Evolutionary conservation across 1,140 invertebrate species (phyloP), one percentile per base, ranked within the genome.

Genomic region (Vanessa atalanta): DNA sequence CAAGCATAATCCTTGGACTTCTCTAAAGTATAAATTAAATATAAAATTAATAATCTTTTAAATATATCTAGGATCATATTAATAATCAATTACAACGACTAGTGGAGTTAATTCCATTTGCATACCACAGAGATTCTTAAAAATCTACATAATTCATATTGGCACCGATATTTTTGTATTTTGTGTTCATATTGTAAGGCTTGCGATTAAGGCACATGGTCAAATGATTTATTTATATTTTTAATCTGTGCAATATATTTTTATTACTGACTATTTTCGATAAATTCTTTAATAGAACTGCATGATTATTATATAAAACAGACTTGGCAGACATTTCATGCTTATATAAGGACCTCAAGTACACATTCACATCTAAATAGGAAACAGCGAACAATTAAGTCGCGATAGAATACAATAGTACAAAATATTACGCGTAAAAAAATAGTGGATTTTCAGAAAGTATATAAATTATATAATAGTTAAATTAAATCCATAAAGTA

Each of bases 41-140:
- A 60, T 61, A 61, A 57, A 57, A 57, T 57, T 20, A 55, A 65
- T 63, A 65, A 48, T 68, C 65, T 73, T 37, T 47, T 55, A 63
- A 13, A 47, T 48, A 20, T 55, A 47, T 12, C 31, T 61, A 78
- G 64, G 47, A 75, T 50, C 26, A 73, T 61, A 69, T 60, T 50
- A 61, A 60, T 31, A 43, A 68, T 69, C 57, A 69, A 74, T 57
- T 69, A 69, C 47, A 67, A 82, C 75, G 77, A 79, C 79, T 83
- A 83, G 81, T 80, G 79, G 81, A 80, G 81, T 77, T 61, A 71
- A 77, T 79, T 79, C 66, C 68, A 55, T 73, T 53, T 77, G 68
- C 57, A 72, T 73, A 63, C 66, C 75, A 50, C 61, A 74, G 78
- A 83, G 81, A 83, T 81, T 81, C 77, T 79, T 78, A 79, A 65